Evolutionary conservation across 2,888 invertebrate species (phyloP), one percentile per base, ranked within the genome.

Genomic region (Ophioninae sp.): DNA sequence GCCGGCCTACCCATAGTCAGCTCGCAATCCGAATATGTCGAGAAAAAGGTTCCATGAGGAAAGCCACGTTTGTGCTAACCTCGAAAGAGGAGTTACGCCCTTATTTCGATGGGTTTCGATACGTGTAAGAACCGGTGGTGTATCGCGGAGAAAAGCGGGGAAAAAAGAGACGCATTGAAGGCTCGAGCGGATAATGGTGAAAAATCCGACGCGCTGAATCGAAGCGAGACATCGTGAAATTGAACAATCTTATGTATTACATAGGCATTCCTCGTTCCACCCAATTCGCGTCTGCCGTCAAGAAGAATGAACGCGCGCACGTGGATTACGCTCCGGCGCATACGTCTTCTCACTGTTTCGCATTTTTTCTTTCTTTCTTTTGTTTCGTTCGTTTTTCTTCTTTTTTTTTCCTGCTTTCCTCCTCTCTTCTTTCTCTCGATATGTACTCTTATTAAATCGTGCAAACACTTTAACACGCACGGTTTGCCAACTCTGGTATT

Each of bases 171-270:
- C 86, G 85, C 86, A 61, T 76, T 44, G 72, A 87, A 87, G 89
- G 87, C 88, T 88, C 85, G 88, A 87, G 85, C 85, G 88, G 88
- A 91, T 91, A 91, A 91, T 91, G 91, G 91, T 90, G 89, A 91
- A 91, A 91, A 91, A 92, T 91, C 91, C 91, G 90, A 88, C 88
- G 89, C 79, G 88, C 90, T 91, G 91, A 91, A 91, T 91, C 90
- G 91, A 91, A 91, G 90, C 91, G 90, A 91, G 91, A 91, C 91
- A 90, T 91, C 91, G 91, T 89, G 91, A 91, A 91, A 91, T 91
- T 91, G 91, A 92, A 91, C 91, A 92, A 91, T 90, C 91, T 76
- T 90, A 91, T 90, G 91, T 91, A 90, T 90, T 88, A 89, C 89
- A 88, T 90, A 88, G 87, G 87, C 84, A 79, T 80, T 80, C 56